Conservation (phyloP, 2,888 invertebrate species). For the Endotricha flammealis region DNA sequence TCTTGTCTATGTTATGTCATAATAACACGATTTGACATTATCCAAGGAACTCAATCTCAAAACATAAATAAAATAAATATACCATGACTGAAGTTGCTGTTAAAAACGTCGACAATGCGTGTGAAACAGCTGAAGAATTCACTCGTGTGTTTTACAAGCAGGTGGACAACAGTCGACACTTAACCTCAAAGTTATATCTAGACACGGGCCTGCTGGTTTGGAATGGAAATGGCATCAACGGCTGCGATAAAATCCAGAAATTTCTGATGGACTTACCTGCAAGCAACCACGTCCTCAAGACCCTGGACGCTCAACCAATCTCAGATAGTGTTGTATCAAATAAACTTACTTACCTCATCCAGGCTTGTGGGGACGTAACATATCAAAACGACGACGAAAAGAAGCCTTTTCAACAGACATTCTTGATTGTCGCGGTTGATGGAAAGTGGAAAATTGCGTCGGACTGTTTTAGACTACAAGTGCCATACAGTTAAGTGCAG, state of each 20-base stretch:
- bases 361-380: constrained; percentile 89
- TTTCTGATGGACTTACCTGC: constrained; percentile 90
- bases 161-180: constrained; percentile 90
- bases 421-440: constrained; percentile 90
- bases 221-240: constrained; percentile 93
- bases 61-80: too few species aligned
- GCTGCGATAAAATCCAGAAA: constrained; percentile 89
- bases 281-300: constrained; percentile 86
- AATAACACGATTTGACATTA: too few species aligned
- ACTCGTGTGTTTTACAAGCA: constrained; percentile 93
- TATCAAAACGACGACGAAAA: constrained; percentile 78
- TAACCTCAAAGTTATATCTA: constrained; percentile 88
- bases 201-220: constrained; percentile 91
- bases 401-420: constrained; percentile 90
- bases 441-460: constrained; percentile 97
- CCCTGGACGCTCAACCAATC: constrained; percentile 93
- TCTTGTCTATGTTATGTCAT: too few species aligned
- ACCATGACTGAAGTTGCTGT: constrained; percentile 77
- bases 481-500: constrained; percentile 58
- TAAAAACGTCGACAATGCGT: constrained; percentile 87
- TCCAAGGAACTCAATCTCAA: too few species aligned
- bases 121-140: constrained; percentile 92
- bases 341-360: constrained; percentile 89
- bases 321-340: constrained; percentile 85
- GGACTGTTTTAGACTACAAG: constrained; percentile 91